Conservation (phyloP, 1,140 invertebrate genomes). For the Pseudoatta argentina region DNA sequence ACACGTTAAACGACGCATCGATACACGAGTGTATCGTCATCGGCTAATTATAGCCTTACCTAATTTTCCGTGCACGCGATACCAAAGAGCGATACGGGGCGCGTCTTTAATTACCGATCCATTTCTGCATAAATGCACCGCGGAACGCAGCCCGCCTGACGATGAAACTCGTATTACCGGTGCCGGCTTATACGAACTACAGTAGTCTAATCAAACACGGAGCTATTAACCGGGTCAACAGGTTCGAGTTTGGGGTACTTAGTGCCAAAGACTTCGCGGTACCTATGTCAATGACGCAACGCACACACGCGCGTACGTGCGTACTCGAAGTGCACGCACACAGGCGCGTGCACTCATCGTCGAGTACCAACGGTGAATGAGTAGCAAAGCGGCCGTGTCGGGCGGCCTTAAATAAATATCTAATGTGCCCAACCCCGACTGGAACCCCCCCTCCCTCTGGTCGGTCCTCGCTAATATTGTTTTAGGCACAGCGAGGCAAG, state of each 20-base stretch:
- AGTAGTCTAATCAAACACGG: conserved; percentile 84
- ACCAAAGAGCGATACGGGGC: neutral
- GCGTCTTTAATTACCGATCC: conserved; percentile 57
- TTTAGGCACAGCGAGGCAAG: conserved; percentile 75
- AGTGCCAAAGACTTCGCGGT: conserved; percentile 72
- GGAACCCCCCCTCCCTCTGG: conserved; percentile 6
- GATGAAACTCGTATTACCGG: conserved; percentile 71
- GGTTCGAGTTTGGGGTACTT: conserved; percentile 77
- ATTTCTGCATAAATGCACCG: conserved; percentile 41
- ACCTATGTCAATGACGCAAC: conserved; percentile 53
- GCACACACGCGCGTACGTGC: neutral
- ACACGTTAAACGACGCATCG: neutral
- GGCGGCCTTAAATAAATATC: conserved; percentile 81
- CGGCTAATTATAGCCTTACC: neutral
- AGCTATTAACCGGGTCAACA: conserved; percentile 84
- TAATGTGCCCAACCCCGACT: conserved; percentile 69
- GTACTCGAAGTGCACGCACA: neutral
- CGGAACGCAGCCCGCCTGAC: neutral
- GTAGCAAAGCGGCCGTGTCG: conserved; percentile 73
- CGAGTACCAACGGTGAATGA: conserved; percentile 69
- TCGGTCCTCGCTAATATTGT: conserved; percentile 77
- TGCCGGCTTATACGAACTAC: conserved; percentile 77
- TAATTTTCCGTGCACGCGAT: conserved; percentile 30
- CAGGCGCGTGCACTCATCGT: neutral
- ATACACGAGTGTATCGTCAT: neutral